Conservation (phyloP, 30 jellyfish, hydroid and myxozoan genomes). For the Pelagia noctiluca region DNA sequence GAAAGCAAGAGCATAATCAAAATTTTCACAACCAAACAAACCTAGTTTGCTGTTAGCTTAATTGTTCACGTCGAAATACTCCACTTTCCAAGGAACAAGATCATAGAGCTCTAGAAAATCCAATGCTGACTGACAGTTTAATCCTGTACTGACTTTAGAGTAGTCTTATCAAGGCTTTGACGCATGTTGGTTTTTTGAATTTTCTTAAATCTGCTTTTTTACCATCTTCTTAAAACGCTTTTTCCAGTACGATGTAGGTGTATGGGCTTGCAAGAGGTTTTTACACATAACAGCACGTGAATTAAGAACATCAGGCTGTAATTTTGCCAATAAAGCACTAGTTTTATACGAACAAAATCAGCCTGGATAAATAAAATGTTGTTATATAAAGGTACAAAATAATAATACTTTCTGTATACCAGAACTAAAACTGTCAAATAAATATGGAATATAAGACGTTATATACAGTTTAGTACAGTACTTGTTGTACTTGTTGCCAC, state of each 20-base stretch:
- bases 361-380: too few relatives aligned
- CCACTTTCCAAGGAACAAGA: conserved; percentile 2
- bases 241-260: background rate
- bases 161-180: background rate
- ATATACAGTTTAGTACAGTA: too few relatives aligned
- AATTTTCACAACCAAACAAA: background rate
- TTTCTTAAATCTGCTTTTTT: background rate
- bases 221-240: background rate
- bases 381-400: too few relatives aligned
- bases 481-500: too few relatives aligned
- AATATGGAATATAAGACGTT: too few relatives aligned
- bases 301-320: too few relatives aligned
- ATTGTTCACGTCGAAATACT: background rate
- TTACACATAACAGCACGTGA: too few relatives aligned
- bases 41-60: background rate
- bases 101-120: background rate
- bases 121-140: conserved; percentile 5
- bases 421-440: too few relatives aligned
- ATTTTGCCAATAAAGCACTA: too few relatives aligned
- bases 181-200: background rate
- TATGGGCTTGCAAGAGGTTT: conserved; percentile 1
- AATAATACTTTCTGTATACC: too few relatives aligned
- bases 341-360: too few relatives aligned
- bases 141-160: too few relatives aligned
- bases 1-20: background rate